Base-by-base conservation (phyloP, 2,888 invertebrate genomes). In the Stegana nigrithorax region DNA sequence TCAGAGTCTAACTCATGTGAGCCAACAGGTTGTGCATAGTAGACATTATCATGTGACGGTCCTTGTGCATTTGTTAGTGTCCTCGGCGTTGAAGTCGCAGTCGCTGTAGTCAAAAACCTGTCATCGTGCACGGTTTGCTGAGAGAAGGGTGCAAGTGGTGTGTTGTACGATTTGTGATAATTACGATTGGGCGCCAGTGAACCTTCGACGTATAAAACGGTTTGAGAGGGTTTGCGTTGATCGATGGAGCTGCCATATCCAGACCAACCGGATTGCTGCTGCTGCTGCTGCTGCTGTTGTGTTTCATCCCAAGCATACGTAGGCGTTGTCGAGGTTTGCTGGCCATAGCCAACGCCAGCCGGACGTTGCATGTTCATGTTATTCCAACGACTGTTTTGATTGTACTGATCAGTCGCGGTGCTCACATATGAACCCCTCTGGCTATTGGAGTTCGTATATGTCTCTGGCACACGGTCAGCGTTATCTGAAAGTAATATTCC, bases 291-390 rank as follows among this genome's bases (percentile, higher is more conserved):
- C 5, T 27, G 56, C n/a, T n/a, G n/a, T n/a, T n/a, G n/a, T n/a
- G n/a, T n/a, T n/a, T n/a, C n/a, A n/a, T n/a, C n/a, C n/a, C n/a
- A n/a, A n/a, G n/a, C n/a, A n/a, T n/a, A n/a, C n/a, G 26, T 26
- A 21, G 25, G 36, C 25, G 51, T 60, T 17, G 60, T 36, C 8
- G 59, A 44, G n/a, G n/a, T n/a, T 8, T 59, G 50, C 4, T 53
- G 62, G 3, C 19, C 29, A 17, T 64, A 65, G 1, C 77, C 79
- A 21, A 72, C 59, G n/a, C 76, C 74, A 0, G 74, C 65, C 0
- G 84, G 85, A 2, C 85, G 79, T 1, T 78, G 76, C 68, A 81
- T 74, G 26, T 83, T 78, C 84, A 85, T 85, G 19, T 67, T 72
- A 2, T 74, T 67, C 84, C 84, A 84, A 19, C 85, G 83, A 64